These are phyloP conservation scores for Harpagifer antarcticus DNA, from an alignment of 2,797 vertebrate species.

Conservation along the genomic window DNA sequence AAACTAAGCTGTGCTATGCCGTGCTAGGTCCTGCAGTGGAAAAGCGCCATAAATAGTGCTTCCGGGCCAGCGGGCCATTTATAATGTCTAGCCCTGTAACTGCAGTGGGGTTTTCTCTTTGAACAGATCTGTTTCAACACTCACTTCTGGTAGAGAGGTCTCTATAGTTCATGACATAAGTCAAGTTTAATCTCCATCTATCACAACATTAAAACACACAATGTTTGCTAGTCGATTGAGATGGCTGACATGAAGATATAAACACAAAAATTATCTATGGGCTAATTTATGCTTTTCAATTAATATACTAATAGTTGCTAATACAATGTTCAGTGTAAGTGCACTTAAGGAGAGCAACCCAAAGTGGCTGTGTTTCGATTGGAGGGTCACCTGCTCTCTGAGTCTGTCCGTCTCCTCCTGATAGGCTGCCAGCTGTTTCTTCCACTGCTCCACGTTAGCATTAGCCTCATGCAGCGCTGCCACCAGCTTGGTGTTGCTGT, in stretches of 20 bases:
- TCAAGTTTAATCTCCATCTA: background rate
- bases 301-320: background rate
- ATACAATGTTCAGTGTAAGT: background rate
- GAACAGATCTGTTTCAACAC: background rate
- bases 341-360: background rate
- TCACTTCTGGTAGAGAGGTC: background rate
- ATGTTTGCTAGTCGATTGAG: background rate
- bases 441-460: conserved; percentile 95
- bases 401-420: conserved; percentile 93
- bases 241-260: background rate
- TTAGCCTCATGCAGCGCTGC: conserved; percentile 95
- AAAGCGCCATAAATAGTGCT: too few relatives aligned
- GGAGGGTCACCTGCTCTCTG: conserved; percentile 86
- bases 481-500: conserved; percentile 94
- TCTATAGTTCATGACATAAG: background rate
- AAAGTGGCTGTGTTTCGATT: background rate
- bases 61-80: too few relatives aligned
- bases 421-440: conserved; percentile 93
- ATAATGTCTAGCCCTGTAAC: too few relatives aligned
- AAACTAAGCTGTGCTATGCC: too few relatives aligned
- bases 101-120: background rate
- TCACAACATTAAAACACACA: background rate
- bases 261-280: too few relatives aligned
- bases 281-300: background rate
- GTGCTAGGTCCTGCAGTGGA: too few relatives aligned